Evolutionary conservation across 30 jellyfish, hydroid and myxozoan species (phyloP), one percentile per base, ranked within the genome.

Genomic region (Cassiopea andromeda): DNA sequence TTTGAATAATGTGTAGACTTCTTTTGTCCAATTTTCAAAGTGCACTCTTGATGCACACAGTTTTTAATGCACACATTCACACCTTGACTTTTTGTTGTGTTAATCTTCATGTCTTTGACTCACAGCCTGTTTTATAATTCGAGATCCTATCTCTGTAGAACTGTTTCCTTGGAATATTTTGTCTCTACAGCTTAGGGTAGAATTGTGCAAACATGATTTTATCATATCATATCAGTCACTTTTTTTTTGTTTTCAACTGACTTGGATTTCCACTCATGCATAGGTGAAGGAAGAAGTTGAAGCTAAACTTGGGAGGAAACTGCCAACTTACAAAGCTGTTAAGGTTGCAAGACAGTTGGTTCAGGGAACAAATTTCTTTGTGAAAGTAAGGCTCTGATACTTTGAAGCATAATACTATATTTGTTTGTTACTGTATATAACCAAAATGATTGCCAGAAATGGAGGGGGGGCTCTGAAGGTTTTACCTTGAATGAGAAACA

Each of bases 311-410:
- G 78, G 79, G 15, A 76, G 60, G 54, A 60, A 66, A 16, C 89
- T 86, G 46, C 17, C 82, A 60, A 78, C 88, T 4, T 86, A 17
- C 79, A 86, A 86, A 68, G 94, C 94, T 2, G 60, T 86, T 17
- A 59, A 61, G 44, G 94, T 86, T 57, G 94, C 94, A 44, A 75
- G 89, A 19, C 94, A 86, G 58, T 48, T 86, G 83, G 94, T 86
- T 12, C 80, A 48, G 46, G 94, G 94, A 19, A 16, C 76, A 12
- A 86, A 86, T 61, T 86, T 8, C 50, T 86, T 86, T 86, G 94
- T 86, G 76, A 86, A 86, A 68, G 94, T 86, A 71, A 68, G 85
- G 5, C 46, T 81, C 12, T 57, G 44, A 7, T 4, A 1, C 6
- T 15, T 16, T 58, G 3, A 48, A 46, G 1, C 71, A 48, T 8